These are phyloP conservation scores for Pelecanoides urinatrix DNA, from an alignment of 2,113 vertebrate species.

Conservation along the genomic window DNA sequence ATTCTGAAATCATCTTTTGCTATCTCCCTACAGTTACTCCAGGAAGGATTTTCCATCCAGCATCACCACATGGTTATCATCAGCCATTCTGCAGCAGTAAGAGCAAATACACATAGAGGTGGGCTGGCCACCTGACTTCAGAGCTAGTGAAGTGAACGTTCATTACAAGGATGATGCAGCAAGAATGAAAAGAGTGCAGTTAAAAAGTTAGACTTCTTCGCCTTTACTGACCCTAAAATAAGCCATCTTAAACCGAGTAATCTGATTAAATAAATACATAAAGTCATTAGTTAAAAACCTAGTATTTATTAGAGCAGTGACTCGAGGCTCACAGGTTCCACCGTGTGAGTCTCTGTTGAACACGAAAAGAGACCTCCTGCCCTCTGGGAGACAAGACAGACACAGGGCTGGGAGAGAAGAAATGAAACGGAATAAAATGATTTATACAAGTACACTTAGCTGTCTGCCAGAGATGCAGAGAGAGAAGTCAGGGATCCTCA, in stretches of 20 bases:
- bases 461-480: neutral
- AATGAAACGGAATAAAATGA: neutral
- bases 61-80: neutral
- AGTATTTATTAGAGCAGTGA: neutral
- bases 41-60: neutral
- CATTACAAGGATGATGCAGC: neutral
- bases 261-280: neutral
- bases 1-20: neutral
- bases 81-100: neutral
- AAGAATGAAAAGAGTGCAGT: neutral
- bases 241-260: neutral
- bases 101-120: neutral
- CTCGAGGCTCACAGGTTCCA: neutral
- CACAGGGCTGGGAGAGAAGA: neutral
- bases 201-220: neutral
- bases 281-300: neutral
- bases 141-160: fast-evolving
- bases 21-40: neutral
- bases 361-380: neutral
- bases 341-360: fast-evolving
- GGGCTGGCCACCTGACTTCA: neutral
- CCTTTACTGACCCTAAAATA: neutral
- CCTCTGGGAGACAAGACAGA: neutral
- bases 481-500: neutral
- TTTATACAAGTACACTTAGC: neutral